These are phyloP conservation scores for Diadema setosum DNA, from an alignment of 35 echinoderm and acorn worm genomes.

Conservation along the genomic window DNA sequence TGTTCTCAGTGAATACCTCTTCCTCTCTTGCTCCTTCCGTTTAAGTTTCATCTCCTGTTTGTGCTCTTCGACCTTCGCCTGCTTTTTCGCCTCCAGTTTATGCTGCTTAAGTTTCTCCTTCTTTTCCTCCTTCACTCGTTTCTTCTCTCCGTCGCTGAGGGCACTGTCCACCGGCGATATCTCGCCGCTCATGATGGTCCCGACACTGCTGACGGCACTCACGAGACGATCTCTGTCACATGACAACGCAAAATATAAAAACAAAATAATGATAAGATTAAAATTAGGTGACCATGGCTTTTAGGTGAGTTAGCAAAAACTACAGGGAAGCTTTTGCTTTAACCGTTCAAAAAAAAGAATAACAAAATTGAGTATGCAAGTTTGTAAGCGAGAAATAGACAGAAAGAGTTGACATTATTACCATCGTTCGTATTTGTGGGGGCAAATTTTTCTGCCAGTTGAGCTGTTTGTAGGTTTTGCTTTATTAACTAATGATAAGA, in stretches of 20 bases:
- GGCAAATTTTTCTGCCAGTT: too few relatives aligned
- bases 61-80: conserved; percentile 41
- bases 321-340: too few relatives aligned
- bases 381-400: too few relatives aligned
- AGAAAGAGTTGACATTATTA: too few relatives aligned
- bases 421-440: too few relatives aligned
- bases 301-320: too few relatives aligned
- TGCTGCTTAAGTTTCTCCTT: conserved; percentile 38
- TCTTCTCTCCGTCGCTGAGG: conserved; percentile 38
- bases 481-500: too few relatives aligned
- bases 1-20: background rate
- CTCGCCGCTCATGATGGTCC: conserved; percentile 51
- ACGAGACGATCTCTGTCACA: conserved; percentile 9
- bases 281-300: background rate
- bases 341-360: too few relatives aligned
- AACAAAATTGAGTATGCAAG: too few relatives aligned
- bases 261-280: background rate
- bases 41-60: conserved; percentile 13
- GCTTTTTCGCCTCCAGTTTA: conserved; percentile 46
- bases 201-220: conserved; percentile 39
- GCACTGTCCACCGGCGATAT: conserved; percentile 43
- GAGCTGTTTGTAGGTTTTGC: too few relatives aligned
- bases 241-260: background rate
- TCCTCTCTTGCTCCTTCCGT: conserved; percentile 29
- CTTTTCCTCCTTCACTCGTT: conserved; percentile 24